phyloP scores from a whole-genome alignment of 2,888 invertebrate species.

The Hesperia comma region DNA sequence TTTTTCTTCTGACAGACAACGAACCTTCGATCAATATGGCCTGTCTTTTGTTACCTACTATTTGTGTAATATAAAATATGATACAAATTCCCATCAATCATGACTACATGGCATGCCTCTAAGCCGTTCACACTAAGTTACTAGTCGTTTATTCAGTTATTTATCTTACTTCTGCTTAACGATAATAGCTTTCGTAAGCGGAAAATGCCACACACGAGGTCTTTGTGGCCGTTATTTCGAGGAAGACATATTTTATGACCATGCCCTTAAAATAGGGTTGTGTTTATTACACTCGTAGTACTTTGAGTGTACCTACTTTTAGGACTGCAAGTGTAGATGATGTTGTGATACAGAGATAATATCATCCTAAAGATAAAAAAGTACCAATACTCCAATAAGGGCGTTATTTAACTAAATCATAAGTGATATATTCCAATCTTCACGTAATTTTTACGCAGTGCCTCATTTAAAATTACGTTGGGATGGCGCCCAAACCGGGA shows the following conservation, averaged over 20 bases:
- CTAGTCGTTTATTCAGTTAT: conserved; percentile 13
- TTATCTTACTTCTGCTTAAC: conserved; percentile 25
- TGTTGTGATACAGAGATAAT: too few species aligned
- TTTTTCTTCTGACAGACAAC: background rate
- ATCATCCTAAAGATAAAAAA: too few species aligned
- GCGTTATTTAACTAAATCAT: background rate
- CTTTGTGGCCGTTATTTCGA: conserved; percentile 19
- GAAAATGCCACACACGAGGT: conserved; percentile 20
- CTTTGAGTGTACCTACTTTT: background rate
- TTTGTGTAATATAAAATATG: conserved; percentile 5
- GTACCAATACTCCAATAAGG: too few species aligned
- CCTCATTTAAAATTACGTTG: conserved; percentile 32
- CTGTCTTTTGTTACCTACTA: conserved; percentile 5
- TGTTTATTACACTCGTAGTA: background rate
- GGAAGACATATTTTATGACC: conserved; percentile 12
- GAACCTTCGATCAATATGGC: background rate
- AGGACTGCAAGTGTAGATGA: background rate
- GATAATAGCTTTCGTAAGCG: conserved; percentile 26
- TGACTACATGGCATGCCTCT: conserved; percentile 5
- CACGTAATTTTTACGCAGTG: conserved; percentile 4
- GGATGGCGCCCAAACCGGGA: conserved; percentile 38
- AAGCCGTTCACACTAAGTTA: conserved; percentile 10
- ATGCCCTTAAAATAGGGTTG: background rate
- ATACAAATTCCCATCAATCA: conserved; percentile 3
- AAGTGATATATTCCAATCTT: conserved; percentile 19